Evolutionary conservation across 1,140 invertebrate species (phyloP), one percentile per base, ranked within the genome.

Genomic region (Megalopta genalis): DNA sequence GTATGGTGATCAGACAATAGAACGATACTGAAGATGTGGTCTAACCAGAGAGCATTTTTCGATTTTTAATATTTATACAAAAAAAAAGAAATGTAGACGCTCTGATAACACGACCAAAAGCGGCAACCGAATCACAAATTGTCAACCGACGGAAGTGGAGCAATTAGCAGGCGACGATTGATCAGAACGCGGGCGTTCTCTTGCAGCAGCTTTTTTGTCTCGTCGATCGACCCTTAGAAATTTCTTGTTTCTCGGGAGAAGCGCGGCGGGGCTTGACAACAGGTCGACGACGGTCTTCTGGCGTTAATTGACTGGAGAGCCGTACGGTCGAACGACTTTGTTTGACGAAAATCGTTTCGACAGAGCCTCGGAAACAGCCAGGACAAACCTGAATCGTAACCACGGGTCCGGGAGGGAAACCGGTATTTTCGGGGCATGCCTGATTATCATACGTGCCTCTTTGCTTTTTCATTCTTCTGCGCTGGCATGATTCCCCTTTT

Each of bases 311-410:
- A 86, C 81, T 86, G 81, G 77, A 86, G 70, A 81, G 74, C 59
- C 67, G 73, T 75, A 87, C 72, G 82, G 74, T 81, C 84, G 73
- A 79, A 81, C 82, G 84, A 87, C 60, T 86, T 81, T 81, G 82
- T 86, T 87, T 87, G 84, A 87, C 81, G 85, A 86, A 86, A 86
- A 86, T 87, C 78, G 84, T 71, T 80, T 82, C 74, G 85, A 84
- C 85, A 69, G 85, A 70, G 74, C 80, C 75, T 82, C 79, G 84
- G 75, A 78, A 84, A 84, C 64, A 75, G 54, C 70, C 74, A 65
- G 85, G 74, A 79, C 81, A 84, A 86, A 86, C 84, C 81, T 68
- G 84, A 86, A 86, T 86, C 85, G 77, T 83, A 86, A 83, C 84
- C 85, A 77, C 67, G 80, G 78, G 71, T 57, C 78, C 65, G 64